phyloP scores from a whole-genome alignment of 2,113 vertebrate genomes.

The Seriola rivoliana region DNA sequence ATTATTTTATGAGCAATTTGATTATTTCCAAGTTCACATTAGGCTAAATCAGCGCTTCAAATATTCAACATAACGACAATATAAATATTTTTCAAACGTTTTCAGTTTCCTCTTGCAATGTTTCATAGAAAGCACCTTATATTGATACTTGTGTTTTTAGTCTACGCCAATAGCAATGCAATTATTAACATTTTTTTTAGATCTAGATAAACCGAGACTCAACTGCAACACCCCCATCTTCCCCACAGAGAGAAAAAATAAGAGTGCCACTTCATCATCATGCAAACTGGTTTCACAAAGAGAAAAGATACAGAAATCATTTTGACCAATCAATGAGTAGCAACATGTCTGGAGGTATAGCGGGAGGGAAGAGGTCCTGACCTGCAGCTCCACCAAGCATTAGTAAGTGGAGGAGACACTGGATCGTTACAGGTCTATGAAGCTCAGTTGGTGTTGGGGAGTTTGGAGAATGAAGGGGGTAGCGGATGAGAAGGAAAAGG shows the following conservation, averaged over 20 bases:
- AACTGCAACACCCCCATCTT: background rate
- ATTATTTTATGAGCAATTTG: constrained; percentile 1
- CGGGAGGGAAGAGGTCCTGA: background rate
- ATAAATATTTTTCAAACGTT: background rate
- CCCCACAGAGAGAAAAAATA: background rate
- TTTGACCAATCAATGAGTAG: background rate
- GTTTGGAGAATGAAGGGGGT: background rate
- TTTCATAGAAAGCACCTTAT: background rate
- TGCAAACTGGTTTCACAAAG: background rate
- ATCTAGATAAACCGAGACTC: background rate
- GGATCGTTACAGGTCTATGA: constrained; percentile 39
- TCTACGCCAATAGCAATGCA: background rate
- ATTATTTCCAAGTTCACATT: constrained; percentile 20
- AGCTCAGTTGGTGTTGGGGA: constrained; percentile 12
- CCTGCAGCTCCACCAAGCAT: constrained; percentile 33
- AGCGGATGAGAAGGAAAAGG: background rate
- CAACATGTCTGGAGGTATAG: background rate
- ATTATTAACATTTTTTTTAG: background rate
- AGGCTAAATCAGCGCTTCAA: background rate
- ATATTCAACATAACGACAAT: background rate
- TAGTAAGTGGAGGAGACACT: constrained; percentile 51
- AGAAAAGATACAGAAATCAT: background rate
- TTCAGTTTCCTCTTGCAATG: background rate
- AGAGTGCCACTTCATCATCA: background rate
- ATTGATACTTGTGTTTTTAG: background rate